Evolutionary conservation across 30 jellyfish, hydroid and myxozoan species (phyloP).

Genomic region (Pseudorhiza aurosa): DNA sequence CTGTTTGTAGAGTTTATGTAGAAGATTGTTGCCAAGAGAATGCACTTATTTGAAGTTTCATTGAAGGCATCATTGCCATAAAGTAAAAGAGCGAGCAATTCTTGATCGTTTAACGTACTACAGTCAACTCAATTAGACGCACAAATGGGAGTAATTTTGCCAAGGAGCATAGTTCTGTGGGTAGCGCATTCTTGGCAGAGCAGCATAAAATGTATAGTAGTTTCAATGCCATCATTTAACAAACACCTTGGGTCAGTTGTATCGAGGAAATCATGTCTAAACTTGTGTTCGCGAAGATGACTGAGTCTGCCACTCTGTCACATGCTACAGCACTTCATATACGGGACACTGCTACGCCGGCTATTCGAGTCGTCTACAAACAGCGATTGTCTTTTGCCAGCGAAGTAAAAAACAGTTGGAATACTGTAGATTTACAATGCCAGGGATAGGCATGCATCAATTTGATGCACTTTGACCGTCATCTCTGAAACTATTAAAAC

Average conservation of each 20-base stretch:
- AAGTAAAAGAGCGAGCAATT: conserved; percentile 28
- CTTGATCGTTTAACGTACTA: conserved; percentile 18
- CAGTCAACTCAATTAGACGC: conserved; percentile 44
- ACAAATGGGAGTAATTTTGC: conserved; percentile 17
- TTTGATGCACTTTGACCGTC: too few relatives aligned
- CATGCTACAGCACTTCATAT: too few relatives aligned
- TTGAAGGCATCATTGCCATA: conserved; percentile 31
- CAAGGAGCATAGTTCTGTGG: conserved; percentile 42
- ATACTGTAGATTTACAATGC: too few relatives aligned
- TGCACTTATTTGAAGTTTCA: background rate
- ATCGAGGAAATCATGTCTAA: background rate
- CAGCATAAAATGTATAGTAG: conserved; percentile 15
- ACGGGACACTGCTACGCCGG: too few relatives aligned
- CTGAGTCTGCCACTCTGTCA: too few relatives aligned
- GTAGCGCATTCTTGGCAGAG: conserved; percentile 44
- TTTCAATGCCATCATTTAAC: conserved; percentile 26
- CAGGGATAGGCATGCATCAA: too few relatives aligned
- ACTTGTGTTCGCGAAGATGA: background rate
- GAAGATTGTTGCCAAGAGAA: conserved; percentile 13
- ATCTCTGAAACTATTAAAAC: too few relatives aligned
- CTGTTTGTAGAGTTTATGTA: conserved; percentile 2
- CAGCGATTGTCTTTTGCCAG: too few relatives aligned
- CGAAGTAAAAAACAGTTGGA: too few relatives aligned
- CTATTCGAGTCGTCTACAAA: too few relatives aligned
- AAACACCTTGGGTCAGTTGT: conserved; percentile 47